These are phyloP conservation scores for Aplochiton taeniatus DNA, from an alignment of 2,797 vertebrate genomes.

Conservation along the genomic window DNA sequence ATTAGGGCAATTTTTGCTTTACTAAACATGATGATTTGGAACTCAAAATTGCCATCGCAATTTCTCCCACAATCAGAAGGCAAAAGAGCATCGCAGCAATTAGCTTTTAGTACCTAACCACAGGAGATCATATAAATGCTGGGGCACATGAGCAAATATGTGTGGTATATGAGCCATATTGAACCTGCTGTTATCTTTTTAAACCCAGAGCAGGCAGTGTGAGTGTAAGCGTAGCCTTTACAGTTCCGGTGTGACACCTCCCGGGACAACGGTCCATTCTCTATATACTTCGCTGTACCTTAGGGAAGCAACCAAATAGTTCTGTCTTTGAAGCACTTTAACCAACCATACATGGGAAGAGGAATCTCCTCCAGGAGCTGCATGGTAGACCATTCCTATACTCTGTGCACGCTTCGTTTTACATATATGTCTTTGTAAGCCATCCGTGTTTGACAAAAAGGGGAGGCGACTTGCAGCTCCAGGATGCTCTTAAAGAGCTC, in stretches of 20 bases:
- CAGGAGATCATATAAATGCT: not conserved
- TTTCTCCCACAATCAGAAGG: conserved; percentile 13
- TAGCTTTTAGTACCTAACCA: conserved; percentile 5
- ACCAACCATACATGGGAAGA: too few relatives aligned
- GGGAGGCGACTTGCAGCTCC: conserved; percentile 24
- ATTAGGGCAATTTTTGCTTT: conserved; percentile 22
- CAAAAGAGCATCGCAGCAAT: conserved; percentile 5
- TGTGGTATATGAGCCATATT: conserved; percentile 16
- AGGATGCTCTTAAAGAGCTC: conserved; percentile 55
- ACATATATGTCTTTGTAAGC: not conserved
- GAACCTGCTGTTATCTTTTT: conserved; percentile 11
- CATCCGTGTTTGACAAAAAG: conserved; percentile 48
- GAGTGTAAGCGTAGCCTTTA: not conserved
- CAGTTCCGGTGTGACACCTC: not conserved
- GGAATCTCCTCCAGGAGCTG: too few relatives aligned
- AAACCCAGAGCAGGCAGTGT: conserved; percentile 2
- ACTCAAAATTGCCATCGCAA: not conserved
- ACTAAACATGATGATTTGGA: not conserved
- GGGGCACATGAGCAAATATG: conserved; percentile 5
- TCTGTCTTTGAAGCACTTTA: too few relatives aligned
- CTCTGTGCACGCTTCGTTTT: not conserved
- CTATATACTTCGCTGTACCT: too few relatives aligned
- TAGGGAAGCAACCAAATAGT: too few relatives aligned
- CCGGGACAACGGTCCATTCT: not conserved
- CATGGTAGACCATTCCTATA: too few relatives aligned